Evolutionary conservation across 2,797 vertebrate genomes (phyloP), one percentile per base, ranked within the genome.

Genomic region (Ctenochaetus hawaiiensis): DNA sequence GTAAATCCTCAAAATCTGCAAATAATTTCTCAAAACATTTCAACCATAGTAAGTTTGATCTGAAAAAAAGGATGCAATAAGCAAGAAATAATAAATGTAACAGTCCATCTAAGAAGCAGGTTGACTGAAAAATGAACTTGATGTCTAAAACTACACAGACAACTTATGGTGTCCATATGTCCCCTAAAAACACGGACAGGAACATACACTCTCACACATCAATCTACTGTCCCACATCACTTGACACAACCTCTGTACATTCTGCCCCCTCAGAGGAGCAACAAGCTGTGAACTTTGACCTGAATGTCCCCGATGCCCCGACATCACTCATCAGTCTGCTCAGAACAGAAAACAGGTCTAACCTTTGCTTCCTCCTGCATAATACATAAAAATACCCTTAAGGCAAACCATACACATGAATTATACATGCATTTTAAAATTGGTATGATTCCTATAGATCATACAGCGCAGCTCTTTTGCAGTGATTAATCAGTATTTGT

Each of bases 281-380:
- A 65, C 51, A 54, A 68, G 51, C 64, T 66, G 65, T 75, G 53
- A 82, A 34, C 78, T 82, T 65, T 84, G 67, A 87, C 71, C 62
- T 68, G 26, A 58, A 65, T 43, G 43, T 44, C 68, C 61, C 45
- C 0, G 1, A 30, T 6, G 14, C 10, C 48, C 26, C 45, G 45
- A 65, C 69, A 61, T 88, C 72, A 54, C 51, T 76, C 82, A 48
- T 82, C 64, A 30, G 57, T 44, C 59, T 14, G 39, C 64, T 53
- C 53, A 51, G 14, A 64, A 80, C 78, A 74, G 78, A 71, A 85
- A 87, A 64, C 53, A 6, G 51, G 4, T 70, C 58, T 6, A 34
- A 14, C 17, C 48, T 60, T 59, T 43, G 30, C 10, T 58, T 47
- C 54, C 67, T 3, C 12, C 12, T 3, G 48, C 1, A 2, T 52